Evolutionary conservation across 2,888 invertebrate genomes (phyloP).

Genomic region (Drosophila multiciliata): DNA sequence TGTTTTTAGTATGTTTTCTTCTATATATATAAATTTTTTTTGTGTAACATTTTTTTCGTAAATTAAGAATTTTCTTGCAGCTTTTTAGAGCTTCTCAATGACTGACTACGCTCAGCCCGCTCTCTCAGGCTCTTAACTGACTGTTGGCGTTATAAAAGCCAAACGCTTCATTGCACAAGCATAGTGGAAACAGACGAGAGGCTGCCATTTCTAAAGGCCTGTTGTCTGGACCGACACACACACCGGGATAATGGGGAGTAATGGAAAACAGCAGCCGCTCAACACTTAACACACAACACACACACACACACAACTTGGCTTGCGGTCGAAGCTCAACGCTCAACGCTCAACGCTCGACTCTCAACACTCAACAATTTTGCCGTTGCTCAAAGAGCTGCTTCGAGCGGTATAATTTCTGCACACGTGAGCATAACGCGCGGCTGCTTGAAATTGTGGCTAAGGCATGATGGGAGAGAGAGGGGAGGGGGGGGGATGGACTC

Average conservation of each 20-base stretch:
- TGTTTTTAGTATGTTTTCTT: constrained; percentile 20
- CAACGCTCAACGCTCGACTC: constrained; percentile 32
- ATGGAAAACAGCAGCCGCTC: constrained; percentile 30
- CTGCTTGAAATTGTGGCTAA: neutral
- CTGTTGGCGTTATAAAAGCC: constrained; percentile 79
- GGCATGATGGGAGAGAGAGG: neutral
- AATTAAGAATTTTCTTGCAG: constrained; percentile 73
- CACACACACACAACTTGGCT: constrained; percentile 63
- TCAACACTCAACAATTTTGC: constrained; percentile 49
- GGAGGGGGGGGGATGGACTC: neutral
- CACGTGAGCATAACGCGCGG: constrained; percentile 59
- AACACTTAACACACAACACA: constrained; percentile 57
- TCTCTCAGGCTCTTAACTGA: constrained; percentile 54
- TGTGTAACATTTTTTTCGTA: constrained; percentile 40
- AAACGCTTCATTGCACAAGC: constrained; percentile 77
- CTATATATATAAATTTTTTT: neutral
- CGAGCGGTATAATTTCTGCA: constrained; percentile 61
- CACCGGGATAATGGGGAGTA: neutral
- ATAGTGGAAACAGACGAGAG: constrained; percentile 55
- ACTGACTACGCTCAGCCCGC: constrained; percentile 35
- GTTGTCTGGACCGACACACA: constrained; percentile 16
- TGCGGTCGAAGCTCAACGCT: constrained; percentile 52
- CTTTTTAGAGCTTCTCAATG: constrained; percentile 71
- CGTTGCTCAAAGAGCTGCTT: constrained; percentile 47
- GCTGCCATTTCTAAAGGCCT: constrained; percentile 55